phyloP scores from a whole-genome alignment of 2,888 invertebrate species.

The Hybos culiciformis region DNA sequence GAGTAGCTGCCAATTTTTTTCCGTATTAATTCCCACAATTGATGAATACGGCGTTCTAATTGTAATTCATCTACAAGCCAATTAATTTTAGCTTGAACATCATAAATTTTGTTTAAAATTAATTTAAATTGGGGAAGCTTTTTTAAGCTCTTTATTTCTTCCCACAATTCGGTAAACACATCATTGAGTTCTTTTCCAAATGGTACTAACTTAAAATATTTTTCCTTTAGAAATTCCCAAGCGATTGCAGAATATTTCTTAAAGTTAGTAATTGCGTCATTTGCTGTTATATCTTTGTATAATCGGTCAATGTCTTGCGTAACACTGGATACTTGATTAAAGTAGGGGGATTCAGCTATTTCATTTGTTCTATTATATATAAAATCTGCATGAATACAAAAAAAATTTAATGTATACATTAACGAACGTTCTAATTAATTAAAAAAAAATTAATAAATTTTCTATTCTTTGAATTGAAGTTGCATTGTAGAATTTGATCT shows the following conservation, averaged over 20 bases:
- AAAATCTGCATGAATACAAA: constrained; percentile 44
- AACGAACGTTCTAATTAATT: no score
- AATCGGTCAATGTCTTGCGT: constrained; percentile 68
- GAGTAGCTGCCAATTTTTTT: constrained; percentile 57
- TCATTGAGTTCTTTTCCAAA: constrained; percentile 53
- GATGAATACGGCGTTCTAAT: constrained; percentile 52
- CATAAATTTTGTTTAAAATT: constrained; percentile 41
- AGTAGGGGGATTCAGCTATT: constrained; percentile 66
- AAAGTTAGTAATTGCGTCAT: constrained; percentile 64
- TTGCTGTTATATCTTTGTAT: constrained; percentile 61
- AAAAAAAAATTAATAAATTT: no score
- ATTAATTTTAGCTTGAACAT: constrained; percentile 47
- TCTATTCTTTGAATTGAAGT: no score
- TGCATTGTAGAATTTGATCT: no score
- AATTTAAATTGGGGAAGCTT: constrained; percentile 47
- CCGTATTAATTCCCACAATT: constrained; percentile 48
- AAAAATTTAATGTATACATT: no score
- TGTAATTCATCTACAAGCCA: constrained; percentile 68
- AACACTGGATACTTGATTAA: constrained; percentile 63
- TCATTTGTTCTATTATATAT: constrained; percentile 67
- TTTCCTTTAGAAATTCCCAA: constrained; percentile 52
- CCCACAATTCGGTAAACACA: constrained; percentile 45
- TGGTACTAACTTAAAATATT: constrained; percentile 51
- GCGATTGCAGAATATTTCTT: constrained; percentile 58
- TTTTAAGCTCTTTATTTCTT: constrained; percentile 45